These are phyloP conservation scores for Channa maculata DNA, from an alignment of 2,113 vertebrate genomes.

Conservation along the genomic window DNA sequence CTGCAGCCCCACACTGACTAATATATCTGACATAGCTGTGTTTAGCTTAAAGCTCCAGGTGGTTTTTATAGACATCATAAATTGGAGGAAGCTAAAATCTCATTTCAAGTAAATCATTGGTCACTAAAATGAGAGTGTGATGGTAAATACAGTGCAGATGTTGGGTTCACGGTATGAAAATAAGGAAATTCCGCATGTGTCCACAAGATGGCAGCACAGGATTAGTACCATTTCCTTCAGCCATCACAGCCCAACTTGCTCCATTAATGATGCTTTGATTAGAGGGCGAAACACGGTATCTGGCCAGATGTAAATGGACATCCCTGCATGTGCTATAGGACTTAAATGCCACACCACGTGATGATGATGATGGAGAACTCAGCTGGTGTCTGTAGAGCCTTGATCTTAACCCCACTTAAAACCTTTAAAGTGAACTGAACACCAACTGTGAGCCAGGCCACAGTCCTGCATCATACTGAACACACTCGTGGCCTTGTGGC, in stretches of 20 bases:
- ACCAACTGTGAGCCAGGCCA: not conserved
- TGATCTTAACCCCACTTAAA: no score
- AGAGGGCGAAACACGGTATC: not conserved
- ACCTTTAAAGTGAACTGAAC: not conserved
- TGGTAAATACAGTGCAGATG: no score
- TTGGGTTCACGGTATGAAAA: not conserved
- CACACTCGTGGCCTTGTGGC: not conserved
- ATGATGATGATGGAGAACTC: no score
- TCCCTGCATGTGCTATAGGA: no score
- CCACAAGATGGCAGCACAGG: constrained; percentile 61
- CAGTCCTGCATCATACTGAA: no score
- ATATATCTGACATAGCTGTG: constrained; percentile 54
- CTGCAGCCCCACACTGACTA: constrained; percentile 18
- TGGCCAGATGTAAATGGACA: no score
- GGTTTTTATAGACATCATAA: constrained; percentile 41
- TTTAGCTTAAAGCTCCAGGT: constrained; percentile 51
- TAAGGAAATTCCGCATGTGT: not conserved
- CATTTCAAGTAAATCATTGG: not conserved
- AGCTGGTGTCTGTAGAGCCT: no score
- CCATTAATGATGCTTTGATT: not conserved
- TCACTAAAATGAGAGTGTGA: not conserved
- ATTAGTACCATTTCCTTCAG: not conserved
- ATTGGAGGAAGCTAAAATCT: not conserved
- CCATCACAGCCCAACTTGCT: not conserved
- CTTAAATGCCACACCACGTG: no score